phyloP scores from a whole-genome alignment of 2,113 vertebrate genomes.

The Petroica traversi region DNA sequence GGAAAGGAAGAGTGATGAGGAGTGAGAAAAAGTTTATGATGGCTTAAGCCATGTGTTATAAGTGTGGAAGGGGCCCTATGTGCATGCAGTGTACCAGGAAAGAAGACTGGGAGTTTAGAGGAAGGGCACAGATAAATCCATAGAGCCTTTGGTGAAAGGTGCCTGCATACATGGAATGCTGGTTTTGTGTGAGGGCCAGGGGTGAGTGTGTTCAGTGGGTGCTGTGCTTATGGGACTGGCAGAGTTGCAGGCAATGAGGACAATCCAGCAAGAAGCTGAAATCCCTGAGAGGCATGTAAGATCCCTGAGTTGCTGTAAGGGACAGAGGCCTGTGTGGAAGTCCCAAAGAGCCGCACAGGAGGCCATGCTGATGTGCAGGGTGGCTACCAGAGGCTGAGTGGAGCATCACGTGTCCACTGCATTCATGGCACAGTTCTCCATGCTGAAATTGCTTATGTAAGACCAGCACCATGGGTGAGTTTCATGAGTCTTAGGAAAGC shows the following conservation, averaged over 20 bases:
- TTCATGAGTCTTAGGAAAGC: background rate
- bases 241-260: background rate
- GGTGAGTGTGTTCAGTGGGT: background rate
- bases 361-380: rapidly evolving
- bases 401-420: background rate
- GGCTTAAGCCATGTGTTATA: background rate
- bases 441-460: background rate
- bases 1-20: background rate
- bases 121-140: background rate
- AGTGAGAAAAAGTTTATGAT: background rate
- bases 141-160: background rate
- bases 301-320: background rate
- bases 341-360: background rate
- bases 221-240: background rate
- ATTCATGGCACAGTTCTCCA: background rate
- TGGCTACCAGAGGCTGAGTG: background rate
- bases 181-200: background rate
- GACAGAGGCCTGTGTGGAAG: rapidly evolving
- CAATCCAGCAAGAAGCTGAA: background rate
- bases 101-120: background rate
- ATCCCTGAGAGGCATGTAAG: background rate
- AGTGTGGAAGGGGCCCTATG: background rate
- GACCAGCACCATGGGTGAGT: background rate
- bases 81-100: too few relatives aligned
- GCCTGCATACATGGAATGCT: background rate